Evolutionary conservation across 2,888 invertebrate species (phyloP), one percentile per base, ranked within the genome.

Genomic region (Amaurobius ferox): DNA sequence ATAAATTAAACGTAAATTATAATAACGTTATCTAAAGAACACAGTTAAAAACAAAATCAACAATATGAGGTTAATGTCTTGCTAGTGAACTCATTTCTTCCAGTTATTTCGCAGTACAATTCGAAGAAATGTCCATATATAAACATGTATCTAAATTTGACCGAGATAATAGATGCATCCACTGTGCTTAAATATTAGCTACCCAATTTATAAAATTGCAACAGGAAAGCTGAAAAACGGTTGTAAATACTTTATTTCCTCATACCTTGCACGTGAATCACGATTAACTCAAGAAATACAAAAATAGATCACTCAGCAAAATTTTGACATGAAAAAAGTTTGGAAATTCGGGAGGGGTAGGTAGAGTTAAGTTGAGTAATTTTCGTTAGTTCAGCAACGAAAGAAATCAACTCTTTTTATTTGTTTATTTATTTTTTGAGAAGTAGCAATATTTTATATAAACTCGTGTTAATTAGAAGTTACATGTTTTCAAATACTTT

Each of bases 141-240:
- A 85, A 85, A 78, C 77, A 77, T 83, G 71, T 72, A 68, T 68
- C 68, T 67, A 80, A 74, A 74, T 74, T 35, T 80, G 80, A 80
- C 80, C 80, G 80, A 80, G 68, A 55, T 80, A n/a, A n/a, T n/a
- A n/a, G n/a, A n/a, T n/a, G n/a, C n/a, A n/a, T n/a, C n/a, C n/a
- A n/a, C n/a, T n/a, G n/a, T n/a, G n/a, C n/a, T n/a, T n/a, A n/a
- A n/a, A n/a, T n/a, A n/a, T n/a, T n/a, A n/a, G n/a, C n/a, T n/a
- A n/a, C n/a, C n/a, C n/a, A n/a, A n/a, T n/a, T n/a, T n/a, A n/a
- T n/a, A n/a, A n/a, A n/a, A n/a, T n/a, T n/a, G n/a, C n/a, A n/a
- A n/a, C n/a, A n/a, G n/a, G n/a, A n/a, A n/a, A n/a, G n/a, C n/a
- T n/a, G 9, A 61, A 61, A 61, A 61, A 26, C 19, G 6, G 26